phyloP scores from a whole-genome alignment of 2,797 vertebrate genomes.

The Aquila chrysaetos region DNA sequence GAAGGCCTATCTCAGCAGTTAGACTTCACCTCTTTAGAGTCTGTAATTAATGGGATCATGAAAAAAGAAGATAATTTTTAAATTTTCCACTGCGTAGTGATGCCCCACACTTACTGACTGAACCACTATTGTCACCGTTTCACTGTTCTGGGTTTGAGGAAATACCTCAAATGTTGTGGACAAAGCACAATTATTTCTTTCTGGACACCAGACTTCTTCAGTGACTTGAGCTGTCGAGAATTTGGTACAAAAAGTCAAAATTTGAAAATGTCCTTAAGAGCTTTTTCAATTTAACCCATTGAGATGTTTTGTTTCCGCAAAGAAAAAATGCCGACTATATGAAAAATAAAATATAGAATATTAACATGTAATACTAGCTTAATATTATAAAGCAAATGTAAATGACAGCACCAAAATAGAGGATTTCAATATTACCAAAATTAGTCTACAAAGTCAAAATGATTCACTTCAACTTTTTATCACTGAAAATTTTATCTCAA shows the following conservation, averaged over 20 bases:
- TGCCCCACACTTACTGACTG: neutral
- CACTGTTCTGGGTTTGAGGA: neutral
- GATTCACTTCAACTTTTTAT: neutral
- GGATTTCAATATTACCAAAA: neutral
- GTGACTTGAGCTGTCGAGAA: neutral
- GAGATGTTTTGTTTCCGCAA: neutral
- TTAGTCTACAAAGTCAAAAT: neutral
- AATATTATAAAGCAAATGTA: neutral
- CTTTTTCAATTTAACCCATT: neutral
- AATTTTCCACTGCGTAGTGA: neutral
- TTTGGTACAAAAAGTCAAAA: neutral
- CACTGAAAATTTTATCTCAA: neutral
- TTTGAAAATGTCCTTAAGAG: neutral
- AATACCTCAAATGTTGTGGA: neutral
- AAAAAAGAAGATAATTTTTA: neutral
- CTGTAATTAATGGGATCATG: neutral
- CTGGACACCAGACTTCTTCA: neutral
- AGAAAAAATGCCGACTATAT: neutral
- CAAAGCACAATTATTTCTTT: neutral
- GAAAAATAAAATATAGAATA: neutral
- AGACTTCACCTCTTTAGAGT: neutral
- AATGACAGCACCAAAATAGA: neutral
- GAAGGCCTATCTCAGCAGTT: neutral
- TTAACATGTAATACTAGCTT: neutral
- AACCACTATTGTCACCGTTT: neutral